Conservation (phyloP, 2,797 vertebrate species). For the Antennarius maculatus region DNA sequence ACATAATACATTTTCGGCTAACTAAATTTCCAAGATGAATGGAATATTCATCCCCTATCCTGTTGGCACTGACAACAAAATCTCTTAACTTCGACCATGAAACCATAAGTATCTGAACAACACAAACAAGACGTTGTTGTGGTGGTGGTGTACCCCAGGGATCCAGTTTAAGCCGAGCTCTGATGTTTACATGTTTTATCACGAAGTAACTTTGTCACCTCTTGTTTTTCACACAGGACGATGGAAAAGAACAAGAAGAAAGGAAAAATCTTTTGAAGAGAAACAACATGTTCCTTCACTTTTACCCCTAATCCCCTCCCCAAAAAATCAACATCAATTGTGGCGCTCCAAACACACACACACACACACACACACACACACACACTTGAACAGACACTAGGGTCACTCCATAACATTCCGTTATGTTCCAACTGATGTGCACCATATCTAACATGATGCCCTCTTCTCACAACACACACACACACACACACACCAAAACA, state of each 20-base stretch:
- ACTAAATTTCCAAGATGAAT: too few species aligned
- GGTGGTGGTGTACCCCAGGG: not conserved
- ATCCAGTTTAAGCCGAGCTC: not conserved
- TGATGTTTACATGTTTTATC: not conserved
- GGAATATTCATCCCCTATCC: too few species aligned
- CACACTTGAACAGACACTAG: conserved; percentile 5
- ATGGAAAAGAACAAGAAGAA: conserved; percentile 90
- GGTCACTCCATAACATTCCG: conserved; percentile 37
- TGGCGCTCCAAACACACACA: conserved; percentile 48
- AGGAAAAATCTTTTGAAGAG: conserved; percentile 84
- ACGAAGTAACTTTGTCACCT: not conserved
- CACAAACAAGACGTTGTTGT: too few species aligned
- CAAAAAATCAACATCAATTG: conserved; percentile 52
- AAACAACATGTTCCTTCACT: conserved; percentile 10
- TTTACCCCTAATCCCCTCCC: conserved; percentile 40
- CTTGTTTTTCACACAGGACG: conserved; percentile 71
- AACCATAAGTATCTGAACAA: too few species aligned
- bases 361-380: conserved; percentile 30
- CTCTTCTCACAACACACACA: conserved; percentile 7
- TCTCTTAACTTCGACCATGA: too few species aligned
- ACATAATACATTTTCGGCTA: too few species aligned
- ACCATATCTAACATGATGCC: not conserved
- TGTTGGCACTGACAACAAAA: too few species aligned
- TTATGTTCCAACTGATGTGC: conserved; percentile 26
- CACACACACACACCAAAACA: conserved; percentile 11